Conservation (phyloP, 2,888 invertebrate genomes). For the Stenichneumon culpator region DNA sequence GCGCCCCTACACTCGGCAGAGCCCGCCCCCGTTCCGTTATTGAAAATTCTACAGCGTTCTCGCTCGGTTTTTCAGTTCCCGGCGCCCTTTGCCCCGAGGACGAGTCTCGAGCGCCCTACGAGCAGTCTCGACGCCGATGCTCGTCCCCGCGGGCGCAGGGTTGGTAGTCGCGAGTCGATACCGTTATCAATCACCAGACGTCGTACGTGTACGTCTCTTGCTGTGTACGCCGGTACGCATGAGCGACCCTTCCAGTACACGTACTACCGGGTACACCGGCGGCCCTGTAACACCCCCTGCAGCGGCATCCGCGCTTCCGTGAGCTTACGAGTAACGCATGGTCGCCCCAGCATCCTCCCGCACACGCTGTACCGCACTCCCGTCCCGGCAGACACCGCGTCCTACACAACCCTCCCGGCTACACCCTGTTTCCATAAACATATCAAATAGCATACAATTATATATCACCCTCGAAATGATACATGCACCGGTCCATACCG, state of each 20-base stretch:
- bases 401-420: slow-evolving; percentile 42
- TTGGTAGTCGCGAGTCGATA: slow-evolving; percentile 66
- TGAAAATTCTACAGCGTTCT: slow-evolving; percentile 82
- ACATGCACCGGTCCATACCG: neutral
- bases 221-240: slow-evolving; percentile 57
- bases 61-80: slow-evolving; percentile 72
- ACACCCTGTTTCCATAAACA: slow-evolving; percentile 57
- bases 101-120: slow-evolving; percentile 12
- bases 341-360: slow-evolving; percentile 62
- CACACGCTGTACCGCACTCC: slow-evolving; percentile 42
- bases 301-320: slow-evolving; percentile 64
- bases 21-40: slow-evolving; percentile 76
- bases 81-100: slow-evolving; percentile 74
- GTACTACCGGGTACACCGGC: slow-evolving; percentile 13
- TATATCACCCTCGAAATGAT: slow-evolving; percentile 40
- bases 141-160: slow-evolving; percentile 35
- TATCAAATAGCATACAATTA: slow-evolving; percentile 60
- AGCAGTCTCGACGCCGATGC: neutral
- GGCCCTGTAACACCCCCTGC: slow-evolving; percentile 46
- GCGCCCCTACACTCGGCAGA: slow-evolving; percentile 40
- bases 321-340: slow-evolving; percentile 67
- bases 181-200: slow-evolving; percentile 79
- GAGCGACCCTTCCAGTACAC: slow-evolving; percentile 41
- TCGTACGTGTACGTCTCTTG: slow-evolving; percentile 63
- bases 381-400: slow-evolving; percentile 42